A percentile compares a stretch with the other conserved stretches of the same genome.
Conservation (phyloP, 2,113 vertebrate genomes). For the Picathartes gymnocephalus region DNA sequence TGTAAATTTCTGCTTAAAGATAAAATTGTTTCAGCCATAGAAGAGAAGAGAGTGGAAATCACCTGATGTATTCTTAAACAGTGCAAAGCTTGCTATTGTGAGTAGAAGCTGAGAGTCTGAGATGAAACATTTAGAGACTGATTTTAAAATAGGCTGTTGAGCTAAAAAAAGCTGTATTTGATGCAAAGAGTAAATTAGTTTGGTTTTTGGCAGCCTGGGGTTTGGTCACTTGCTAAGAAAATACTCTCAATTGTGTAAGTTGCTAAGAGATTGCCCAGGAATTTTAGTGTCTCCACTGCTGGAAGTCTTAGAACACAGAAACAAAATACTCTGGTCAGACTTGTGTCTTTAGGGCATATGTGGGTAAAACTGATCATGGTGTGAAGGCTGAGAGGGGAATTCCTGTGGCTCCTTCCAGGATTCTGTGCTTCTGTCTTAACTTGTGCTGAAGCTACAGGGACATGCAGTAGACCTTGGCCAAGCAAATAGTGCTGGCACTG, state of each 20-base stretch:
- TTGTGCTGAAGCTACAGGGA: rapidly evolving
- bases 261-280: neutral
- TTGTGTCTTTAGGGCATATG: neutral
- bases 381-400: neutral
- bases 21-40: neutral
- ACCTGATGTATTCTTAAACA: neutral
- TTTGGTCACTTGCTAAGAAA: neutral
- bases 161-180: neutral
- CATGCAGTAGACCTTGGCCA: neutral
- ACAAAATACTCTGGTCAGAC: neutral
- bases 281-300: neutral
- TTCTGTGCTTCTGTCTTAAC: neutral
- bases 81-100: neutral
- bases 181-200: neutral
- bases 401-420: neutral
- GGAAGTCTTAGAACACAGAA: neutral
- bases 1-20: neutral
- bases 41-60: neutral
- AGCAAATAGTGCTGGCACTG: neutral
- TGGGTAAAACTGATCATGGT: neutral
- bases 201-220: neutral
- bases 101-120: neutral
- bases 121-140: neutral
- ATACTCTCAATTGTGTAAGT: neutral
- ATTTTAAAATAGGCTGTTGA: neutral